These are phyloP conservation scores for Colinus virginianus DNA, from an alignment of 2,113 vertebrate species.

Conservation along the genomic window DNA sequence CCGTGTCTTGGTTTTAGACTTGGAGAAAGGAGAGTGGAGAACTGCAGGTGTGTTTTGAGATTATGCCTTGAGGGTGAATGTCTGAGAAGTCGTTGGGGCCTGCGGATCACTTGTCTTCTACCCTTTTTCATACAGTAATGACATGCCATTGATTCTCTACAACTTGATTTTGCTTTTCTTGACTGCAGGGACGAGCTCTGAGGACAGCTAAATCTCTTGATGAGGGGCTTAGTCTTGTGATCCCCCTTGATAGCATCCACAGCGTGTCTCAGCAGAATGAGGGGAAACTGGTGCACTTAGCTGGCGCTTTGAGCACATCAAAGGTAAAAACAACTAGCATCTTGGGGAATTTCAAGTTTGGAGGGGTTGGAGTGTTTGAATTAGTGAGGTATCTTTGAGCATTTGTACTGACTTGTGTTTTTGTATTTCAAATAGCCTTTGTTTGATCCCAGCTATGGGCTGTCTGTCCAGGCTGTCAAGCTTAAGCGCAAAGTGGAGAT, in stretches of 20 bases:
- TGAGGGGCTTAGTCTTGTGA: conserved; percentile 90
- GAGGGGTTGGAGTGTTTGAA: background rate
- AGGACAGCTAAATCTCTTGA: conserved; percentile 85
- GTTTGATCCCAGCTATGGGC: conserved; percentile 93
- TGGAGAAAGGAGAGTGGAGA: background rate
- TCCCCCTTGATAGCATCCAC: conserved; percentile 79
- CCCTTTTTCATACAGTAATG: background rate
- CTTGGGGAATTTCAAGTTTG: background rate
- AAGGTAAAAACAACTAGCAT: conserved; percentile 78
- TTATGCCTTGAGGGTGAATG: background rate
- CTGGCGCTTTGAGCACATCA: conserved; percentile 82
- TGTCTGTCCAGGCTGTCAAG: conserved; percentile 90
- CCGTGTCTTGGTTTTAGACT: background rate
- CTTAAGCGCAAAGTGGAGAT: conserved; percentile 93
- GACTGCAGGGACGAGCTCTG: conserved; percentile 86
- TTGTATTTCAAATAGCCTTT: conserved; percentile 82
- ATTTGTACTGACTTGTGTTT: background rate
- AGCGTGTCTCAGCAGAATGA: conserved; percentile 84
- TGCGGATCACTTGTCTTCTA: background rate
- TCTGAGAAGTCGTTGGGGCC: background rate
- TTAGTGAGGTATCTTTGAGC: background rate
- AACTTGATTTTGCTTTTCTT: background rate
- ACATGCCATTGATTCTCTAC: background rate
- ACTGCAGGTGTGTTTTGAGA: background rate
- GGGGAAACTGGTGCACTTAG: conserved; percentile 87